phyloP scores from a whole-genome alignment of 2,888 invertebrate genomes.

The Sympetrum striolatum region DNA sequence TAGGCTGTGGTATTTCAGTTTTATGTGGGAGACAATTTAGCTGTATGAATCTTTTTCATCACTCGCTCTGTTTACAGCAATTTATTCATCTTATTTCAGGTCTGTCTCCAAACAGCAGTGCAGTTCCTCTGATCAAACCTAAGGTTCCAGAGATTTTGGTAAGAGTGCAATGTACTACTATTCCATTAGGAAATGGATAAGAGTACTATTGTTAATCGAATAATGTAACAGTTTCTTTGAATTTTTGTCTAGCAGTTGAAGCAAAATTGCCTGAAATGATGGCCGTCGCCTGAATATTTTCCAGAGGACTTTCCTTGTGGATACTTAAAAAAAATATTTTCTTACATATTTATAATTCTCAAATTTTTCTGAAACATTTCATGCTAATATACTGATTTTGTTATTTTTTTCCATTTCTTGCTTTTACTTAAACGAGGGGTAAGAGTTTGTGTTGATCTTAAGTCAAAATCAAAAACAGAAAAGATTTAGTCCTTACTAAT shows the following conservation, averaged over 20 bases:
- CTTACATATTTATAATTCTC: neutral
- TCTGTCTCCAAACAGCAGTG: constrained; percentile 59
- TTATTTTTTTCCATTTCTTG: too few relatives aligned
- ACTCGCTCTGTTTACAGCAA: neutral
- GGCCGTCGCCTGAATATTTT: neutral
- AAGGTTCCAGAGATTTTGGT: constrained; percentile 35
- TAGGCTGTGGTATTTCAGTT: too few relatives aligned
- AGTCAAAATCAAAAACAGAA: too few relatives aligned
- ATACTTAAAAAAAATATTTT: neutral
- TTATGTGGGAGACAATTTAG: neutral
- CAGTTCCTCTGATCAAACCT: constrained; percentile 58
- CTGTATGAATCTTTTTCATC: neutral
- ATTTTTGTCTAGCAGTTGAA: neutral
- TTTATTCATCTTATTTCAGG: constrained; percentile 51
- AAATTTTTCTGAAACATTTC: neutral
- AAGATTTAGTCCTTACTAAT: too few relatives aligned
- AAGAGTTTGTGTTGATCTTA: too few relatives aligned
- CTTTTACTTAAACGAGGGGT: too few relatives aligned
- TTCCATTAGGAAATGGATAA: neutral
- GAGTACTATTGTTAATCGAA: neutral
- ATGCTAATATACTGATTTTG: too few relatives aligned
- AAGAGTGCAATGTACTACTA: constrained; percentile 4
- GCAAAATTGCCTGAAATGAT: neutral
- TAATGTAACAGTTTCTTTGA: neutral
- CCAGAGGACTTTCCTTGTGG: neutral